Evolutionary conservation across 2,113 vertebrate species (phyloP), one percentile per base, ranked within the genome.

Genomic region (Eudyptes chrysolophus): DNA sequence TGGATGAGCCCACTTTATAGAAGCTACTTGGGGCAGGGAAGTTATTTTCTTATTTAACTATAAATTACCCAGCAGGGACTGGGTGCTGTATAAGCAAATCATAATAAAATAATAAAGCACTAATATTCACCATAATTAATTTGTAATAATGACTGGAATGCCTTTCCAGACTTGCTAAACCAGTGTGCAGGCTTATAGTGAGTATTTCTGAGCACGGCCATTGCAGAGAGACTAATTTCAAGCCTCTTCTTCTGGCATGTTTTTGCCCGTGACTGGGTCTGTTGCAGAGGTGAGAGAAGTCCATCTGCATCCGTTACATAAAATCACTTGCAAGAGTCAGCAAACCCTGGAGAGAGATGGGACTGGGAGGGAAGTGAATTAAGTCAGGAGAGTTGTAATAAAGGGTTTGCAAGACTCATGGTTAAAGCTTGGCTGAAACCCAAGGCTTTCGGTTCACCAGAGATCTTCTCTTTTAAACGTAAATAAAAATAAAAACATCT

Each of bases 401-500:
- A 76, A 46, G 16, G 57, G 77, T 83, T 92, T 96, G 75, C 24
- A 52, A 74, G 44, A 21, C 8, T 94, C 34, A 57, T 58, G 71
- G 70, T 88, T 83, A 69, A 79, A 80, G 21, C 51, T 80, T 80
- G 82, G 16, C 40, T 74, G 62, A 80, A 80, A 85, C 48, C 19
- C 71, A 80, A 65, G 25, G 40, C 13, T 83, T 83, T 93, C 0
- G 26, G 82, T 88, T 93, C 79, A 93, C 82, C 82, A 88, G 90
- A 85, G 27, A 69, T 61, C 22, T 52, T 94, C 34, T 86, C 26
- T 75, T 87, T 27, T 4, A 78, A 60, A 49, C 0, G 0, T 68
- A 96, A 97, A 96, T 79, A 87, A 87, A 95, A 95, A 93, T 75
- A 66, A 90, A 96, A 89, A 70, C 34, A 84, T 13, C 16, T 89